Percentiles rank a stretch among this genome's conserved stretches.
Conservation (phyloP, 2,113 vertebrate genomes). For the Tetrax tetrax region DNA sequence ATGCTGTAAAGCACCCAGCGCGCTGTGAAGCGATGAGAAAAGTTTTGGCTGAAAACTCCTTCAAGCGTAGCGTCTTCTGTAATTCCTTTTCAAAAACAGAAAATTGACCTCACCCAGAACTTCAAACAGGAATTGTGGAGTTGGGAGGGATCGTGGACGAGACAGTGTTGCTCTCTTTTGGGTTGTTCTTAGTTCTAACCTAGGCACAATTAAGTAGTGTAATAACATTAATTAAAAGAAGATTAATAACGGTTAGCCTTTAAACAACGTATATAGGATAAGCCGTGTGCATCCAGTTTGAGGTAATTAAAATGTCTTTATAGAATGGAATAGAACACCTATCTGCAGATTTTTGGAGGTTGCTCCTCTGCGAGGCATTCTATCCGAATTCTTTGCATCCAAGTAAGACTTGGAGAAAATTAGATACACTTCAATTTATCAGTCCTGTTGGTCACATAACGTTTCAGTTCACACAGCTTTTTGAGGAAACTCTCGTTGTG, state of each 20-base stretch:
- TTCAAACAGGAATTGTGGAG: background rate
- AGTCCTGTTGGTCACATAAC: fast-evolving
- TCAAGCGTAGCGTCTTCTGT: background rate
- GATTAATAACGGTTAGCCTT: background rate
- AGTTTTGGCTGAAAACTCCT: background rate
- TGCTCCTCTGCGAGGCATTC: background rate
- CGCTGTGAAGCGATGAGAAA: background rate
- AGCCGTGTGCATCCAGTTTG: background rate
- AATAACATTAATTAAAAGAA: background rate
- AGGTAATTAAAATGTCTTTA: background rate
- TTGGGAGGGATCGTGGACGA: fast-evolving
- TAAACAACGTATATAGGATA: background rate
- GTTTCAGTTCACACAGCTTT: background rate
- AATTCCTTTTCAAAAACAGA: background rate
- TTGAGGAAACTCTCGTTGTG: background rate
- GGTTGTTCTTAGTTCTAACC: background rate
- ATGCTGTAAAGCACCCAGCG: background rate
- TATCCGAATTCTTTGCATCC: background rate
- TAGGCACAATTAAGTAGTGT: background rate
- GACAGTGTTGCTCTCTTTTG: background rate
- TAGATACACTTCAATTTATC: background rate
- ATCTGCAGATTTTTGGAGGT: fast-evolving
- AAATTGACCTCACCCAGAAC: background rate
- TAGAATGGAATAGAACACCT: background rate
- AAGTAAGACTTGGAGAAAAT: background rate